These are phyloP conservation scores for Malurus leucopterus DNA, from an alignment of 2,797 vertebrate genomes.

Conservation along the genomic window DNA sequence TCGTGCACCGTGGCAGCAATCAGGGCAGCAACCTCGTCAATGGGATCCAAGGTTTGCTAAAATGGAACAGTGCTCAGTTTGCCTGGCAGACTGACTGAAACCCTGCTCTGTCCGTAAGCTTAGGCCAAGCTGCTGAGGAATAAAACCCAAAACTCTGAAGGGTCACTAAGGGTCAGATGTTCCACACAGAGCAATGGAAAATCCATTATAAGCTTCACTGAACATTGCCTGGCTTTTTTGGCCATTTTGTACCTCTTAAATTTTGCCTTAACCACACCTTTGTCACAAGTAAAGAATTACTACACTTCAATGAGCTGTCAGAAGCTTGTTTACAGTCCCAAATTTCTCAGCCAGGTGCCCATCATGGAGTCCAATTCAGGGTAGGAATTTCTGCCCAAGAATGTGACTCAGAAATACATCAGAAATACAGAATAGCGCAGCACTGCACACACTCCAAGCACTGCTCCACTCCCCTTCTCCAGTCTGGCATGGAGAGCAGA, in stretches of 20 bases:
- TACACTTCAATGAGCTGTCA: constrained; percentile 31
- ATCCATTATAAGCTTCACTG: background rate
- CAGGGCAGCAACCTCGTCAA: constrained; percentile 89
- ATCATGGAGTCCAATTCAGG: background rate
- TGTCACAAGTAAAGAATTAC: constrained; percentile 4
- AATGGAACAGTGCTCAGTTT: constrained; percentile 33
- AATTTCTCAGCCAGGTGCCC: constrained; percentile 24
- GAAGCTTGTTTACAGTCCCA: constrained; percentile 35
- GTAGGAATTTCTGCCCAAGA: background rate
- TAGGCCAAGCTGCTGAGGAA: constrained; percentile 27
- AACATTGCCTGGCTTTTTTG: background rate
- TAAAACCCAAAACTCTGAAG: constrained; percentile 15
- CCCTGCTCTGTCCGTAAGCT: background rate
- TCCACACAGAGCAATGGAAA: constrained; percentile 22
- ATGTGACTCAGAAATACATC: background rate
- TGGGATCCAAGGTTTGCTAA: constrained; percentile 91
- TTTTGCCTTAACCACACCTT: constrained; percentile 1
- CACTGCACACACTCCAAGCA: background rate
- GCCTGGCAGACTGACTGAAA: constrained; percentile 20
- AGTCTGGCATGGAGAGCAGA: background rate
- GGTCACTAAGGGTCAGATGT: background rate
- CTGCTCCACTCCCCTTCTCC: background rate
- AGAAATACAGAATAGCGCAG: background rate
- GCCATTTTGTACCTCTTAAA: background rate
- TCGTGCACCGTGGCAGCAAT: constrained; percentile 94